A percentile compares a stretch with the other conserved stretches of the same genome.
These are phyloP conservation scores for Sphyrna mokarran DNA, from an alignment of 2,113 vertebrate species.

Conservation along the genomic window DNA sequence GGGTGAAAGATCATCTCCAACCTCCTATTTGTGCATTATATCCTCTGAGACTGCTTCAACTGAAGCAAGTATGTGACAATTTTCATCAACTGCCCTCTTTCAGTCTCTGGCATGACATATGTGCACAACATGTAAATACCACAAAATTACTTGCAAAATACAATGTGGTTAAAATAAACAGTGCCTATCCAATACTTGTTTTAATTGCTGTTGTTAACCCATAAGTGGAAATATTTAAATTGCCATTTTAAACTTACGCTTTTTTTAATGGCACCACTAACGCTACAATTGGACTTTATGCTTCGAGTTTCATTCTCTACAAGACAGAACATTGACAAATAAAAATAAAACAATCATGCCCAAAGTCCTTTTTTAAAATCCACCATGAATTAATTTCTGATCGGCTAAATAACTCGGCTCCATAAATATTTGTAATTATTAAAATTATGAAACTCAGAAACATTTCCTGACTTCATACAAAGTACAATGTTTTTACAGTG, in stretches of 20 bases:
- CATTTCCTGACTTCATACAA: not conserved
- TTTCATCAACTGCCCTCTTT: not conserved
- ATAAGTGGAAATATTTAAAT: not conserved
- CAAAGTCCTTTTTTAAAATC: not conserved
- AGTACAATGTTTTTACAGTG: not conserved
- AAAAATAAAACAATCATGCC: not conserved
- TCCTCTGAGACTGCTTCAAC: not conserved
- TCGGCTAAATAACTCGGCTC: not conserved
- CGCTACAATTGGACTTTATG: not conserved
- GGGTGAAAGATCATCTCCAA: not conserved
- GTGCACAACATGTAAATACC: not conserved
- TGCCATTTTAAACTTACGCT: not conserved
- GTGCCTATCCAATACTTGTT: not conserved
- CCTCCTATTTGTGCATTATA: not conserved
- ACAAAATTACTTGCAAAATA: not conserved
- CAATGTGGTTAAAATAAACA: conserved; percentile 5
- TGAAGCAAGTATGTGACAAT: not conserved
- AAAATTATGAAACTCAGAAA: not conserved
- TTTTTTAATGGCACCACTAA: not conserved
- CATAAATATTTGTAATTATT: no score
- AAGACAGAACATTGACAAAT: not conserved
- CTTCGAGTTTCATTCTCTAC: not conserved
- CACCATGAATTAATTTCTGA: no score
- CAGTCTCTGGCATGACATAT: not conserved
- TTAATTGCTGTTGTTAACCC: conserved; percentile 7